Percentiles rank a stretch among this genome's conserved stretches.
phyloP scores from a whole-genome alignment of 2,113 vertebrate genomes.

The Stigmatopora argus region DNA sequence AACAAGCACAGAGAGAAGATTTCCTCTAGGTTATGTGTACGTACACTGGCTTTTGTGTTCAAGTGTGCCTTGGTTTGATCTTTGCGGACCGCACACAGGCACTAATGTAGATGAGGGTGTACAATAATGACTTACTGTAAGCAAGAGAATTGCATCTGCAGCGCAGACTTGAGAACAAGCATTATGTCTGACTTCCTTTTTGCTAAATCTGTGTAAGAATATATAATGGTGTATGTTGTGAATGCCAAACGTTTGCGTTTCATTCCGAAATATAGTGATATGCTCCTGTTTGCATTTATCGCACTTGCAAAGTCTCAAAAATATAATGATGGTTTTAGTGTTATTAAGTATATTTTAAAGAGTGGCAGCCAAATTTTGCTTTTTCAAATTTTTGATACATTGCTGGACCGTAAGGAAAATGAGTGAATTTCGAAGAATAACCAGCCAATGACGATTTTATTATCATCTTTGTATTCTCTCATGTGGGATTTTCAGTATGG shows the following conservation, averaged over 20 bases:
- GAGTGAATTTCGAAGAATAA: conserved; percentile 25
- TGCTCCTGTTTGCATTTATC: conserved; percentile 46
- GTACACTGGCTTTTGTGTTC: conserved; percentile 53
- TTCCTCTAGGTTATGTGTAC: conserved; percentile 44
- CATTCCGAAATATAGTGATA: conserved; percentile 32
- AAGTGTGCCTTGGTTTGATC: conserved; percentile 52
- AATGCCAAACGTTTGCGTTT: conserved; percentile 41
- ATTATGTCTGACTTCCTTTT: conserved; percentile 43
- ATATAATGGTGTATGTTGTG: conserved; percentile 45
- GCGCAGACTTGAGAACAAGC: conserved; percentile 30
- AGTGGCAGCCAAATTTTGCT: background rate
- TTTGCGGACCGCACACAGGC: conserved; percentile 34
- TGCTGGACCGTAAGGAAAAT: conserved; percentile 32
- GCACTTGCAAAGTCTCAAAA: conserved; percentile 32
- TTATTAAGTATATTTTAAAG: background rate
- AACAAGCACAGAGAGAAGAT: background rate
- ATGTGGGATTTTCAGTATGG: conserved; percentile 51
- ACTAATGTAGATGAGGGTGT: conserved; percentile 35
- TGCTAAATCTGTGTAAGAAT: conserved; percentile 50
- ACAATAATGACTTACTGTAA: conserved; percentile 18
- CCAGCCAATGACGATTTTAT: background rate
- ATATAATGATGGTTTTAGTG: conserved; percentile 18
- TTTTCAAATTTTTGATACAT: conserved; percentile 21
- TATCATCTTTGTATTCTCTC: conserved; percentile 32
- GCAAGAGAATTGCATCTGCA: conserved; percentile 31